phyloP scores from a whole-genome alignment of 1,140 invertebrate genomes.

The Papilio xuthus region DNA sequence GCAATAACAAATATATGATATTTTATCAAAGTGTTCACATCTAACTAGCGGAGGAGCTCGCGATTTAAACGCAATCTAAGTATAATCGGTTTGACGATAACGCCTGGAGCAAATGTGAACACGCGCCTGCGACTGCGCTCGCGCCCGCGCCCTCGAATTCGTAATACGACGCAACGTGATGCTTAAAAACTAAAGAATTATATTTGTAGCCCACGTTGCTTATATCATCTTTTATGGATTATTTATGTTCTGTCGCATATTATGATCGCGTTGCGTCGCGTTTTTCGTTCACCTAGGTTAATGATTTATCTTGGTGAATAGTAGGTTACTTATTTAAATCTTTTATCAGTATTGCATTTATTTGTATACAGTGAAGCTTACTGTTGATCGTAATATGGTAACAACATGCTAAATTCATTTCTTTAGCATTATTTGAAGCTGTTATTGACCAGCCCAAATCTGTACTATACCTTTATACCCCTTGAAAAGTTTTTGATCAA shows the following conservation, averaged over 20 bases:
- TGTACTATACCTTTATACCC: background rate
- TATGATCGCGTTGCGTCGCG: background rate
- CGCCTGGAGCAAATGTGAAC: no score
- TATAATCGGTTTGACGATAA: no score
- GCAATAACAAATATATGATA: no score
- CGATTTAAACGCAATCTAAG: no score
- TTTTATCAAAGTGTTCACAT: no score
- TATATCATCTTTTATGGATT: no score
- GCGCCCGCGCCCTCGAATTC: no score
- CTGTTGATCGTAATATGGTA: slow-evolving; percentile 6
- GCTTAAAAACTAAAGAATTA: no score
- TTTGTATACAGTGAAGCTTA: background rate
- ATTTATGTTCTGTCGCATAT: background rate
- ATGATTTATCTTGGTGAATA: background rate
- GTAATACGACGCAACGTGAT: no score
- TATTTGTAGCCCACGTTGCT: no score
- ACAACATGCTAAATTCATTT: background rate
- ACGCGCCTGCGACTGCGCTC: no score
- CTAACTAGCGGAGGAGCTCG: no score
- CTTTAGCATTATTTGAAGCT: slow-evolving; percentile 1
- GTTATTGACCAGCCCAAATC: background rate
- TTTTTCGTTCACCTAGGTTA: background rate
- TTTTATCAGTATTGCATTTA: background rate
- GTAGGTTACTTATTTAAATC: background rate
- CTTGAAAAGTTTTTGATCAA: background rate